Percentiles rank a stretch among this genome's conserved stretches.
These are phyloP conservation scores for Zaprionus obscuricornis DNA, from an alignment of 2,888 invertebrate genomes.

Conservation along the genomic window DNA sequence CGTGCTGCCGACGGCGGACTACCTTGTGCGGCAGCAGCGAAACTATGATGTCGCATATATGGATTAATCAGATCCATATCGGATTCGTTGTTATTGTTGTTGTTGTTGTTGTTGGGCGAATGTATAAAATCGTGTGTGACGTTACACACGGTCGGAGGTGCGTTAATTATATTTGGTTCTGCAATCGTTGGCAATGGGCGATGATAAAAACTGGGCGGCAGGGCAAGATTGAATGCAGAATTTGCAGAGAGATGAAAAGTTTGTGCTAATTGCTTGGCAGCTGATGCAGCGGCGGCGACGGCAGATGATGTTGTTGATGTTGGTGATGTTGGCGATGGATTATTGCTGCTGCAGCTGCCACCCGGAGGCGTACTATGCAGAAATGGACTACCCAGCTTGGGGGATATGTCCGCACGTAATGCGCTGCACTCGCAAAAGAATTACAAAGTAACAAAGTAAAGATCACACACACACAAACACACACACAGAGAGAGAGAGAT, in stretches of 20 bases:
- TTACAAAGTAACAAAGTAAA: too few species aligned
- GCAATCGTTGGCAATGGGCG: constrained; percentile 37
- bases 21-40: constrained; percentile 70
- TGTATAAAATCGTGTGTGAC: constrained; percentile 41
- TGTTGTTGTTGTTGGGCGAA: too few species aligned
- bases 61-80: constrained; percentile 82
- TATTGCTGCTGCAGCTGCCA: constrained; percentile 78
- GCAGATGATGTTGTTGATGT: constrained; percentile 34
- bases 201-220: constrained; percentile 70
- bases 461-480: too few species aligned
- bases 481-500: not conserved
- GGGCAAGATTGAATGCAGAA: constrained; percentile 82
- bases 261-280: constrained; percentile 65
- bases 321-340: constrained; percentile 55
- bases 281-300: constrained; percentile 28
- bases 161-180: constrained; percentile 41
- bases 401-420: constrained; percentile 7
- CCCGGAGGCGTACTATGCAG: constrained; percentile 81
- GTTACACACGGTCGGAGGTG: constrained; percentile 17
- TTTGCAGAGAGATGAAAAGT: constrained; percentile 80
- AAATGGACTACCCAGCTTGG: constrained; percentile 84
- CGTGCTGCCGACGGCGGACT: constrained; percentile 74
- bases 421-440: constrained; percentile 25
- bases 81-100: too few species aligned
- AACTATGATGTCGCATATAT: constrained; percentile 81